Conservation (phyloP, 1,140 invertebrate species). For the Diploscapter pachys region DNA sequence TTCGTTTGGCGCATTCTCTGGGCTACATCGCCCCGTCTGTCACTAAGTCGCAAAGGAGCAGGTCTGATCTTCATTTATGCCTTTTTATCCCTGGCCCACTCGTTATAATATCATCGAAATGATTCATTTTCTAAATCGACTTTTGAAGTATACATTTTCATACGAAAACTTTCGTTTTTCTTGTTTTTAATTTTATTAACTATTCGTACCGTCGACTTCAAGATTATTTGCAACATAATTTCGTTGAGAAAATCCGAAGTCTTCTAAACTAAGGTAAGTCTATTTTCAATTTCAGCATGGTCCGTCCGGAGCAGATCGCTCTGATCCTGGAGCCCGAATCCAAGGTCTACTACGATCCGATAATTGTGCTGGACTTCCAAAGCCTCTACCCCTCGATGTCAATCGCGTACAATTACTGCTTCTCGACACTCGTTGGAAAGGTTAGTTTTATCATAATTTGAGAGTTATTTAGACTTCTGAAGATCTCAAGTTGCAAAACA, state of each 20-base stretch:
- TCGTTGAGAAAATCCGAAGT: background rate
- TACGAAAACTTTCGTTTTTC: too few relatives aligned
- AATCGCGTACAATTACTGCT: slow-evolving; percentile 99
- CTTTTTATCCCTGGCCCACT: too few relatives aligned
- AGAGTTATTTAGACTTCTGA: background rate
- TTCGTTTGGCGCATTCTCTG: slow-evolving; percentile 79
- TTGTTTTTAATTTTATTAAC: too few relatives aligned
- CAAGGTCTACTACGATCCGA: slow-evolving; percentile 67
- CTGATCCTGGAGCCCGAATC: slow-evolving; percentile 89
- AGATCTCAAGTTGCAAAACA: slow-evolving; percentile 8
- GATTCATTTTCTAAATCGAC: too few relatives aligned
- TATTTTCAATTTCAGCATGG: slow-evolving; percentile 68
- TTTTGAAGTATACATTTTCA: too few relatives aligned
- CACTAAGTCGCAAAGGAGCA: slow-evolving; percentile 67
- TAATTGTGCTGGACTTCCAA: slow-evolving; percentile 96
- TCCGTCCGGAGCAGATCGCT: slow-evolving; percentile 84
- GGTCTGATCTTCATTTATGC: slow-evolving; percentile 31
- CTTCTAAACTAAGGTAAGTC: slow-evolving; percentile 2
- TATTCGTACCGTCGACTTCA: too few relatives aligned
- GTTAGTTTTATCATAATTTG: slow-evolving; percentile 60
- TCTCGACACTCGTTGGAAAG: slow-evolving; percentile 89
- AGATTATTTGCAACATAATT: too few relatives aligned
- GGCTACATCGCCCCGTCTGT: slow-evolving; percentile 66
- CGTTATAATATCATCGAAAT: too few relatives aligned
- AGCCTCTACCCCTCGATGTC: slow-evolving; percentile 98